Evolutionary conservation across 2,888 invertebrate genomes (phyloP), one percentile per base, ranked within the genome.

Genomic region (Boloria selene): DNA sequence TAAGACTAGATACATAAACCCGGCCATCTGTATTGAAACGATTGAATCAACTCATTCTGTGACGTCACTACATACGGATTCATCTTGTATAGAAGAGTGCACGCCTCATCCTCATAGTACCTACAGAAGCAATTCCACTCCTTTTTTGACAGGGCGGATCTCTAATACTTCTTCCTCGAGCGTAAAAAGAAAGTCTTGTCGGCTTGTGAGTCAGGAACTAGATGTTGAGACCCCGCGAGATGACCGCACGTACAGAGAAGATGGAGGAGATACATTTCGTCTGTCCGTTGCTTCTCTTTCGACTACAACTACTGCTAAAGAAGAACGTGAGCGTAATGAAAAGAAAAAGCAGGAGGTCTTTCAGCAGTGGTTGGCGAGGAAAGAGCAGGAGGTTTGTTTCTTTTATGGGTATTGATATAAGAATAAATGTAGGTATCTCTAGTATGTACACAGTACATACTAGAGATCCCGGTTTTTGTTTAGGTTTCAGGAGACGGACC

Each of bases 11-110:
- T 93, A 93, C 74, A 93, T 94, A 61, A 94, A 94, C 77, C 92
- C 94, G 0, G 94, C 94, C 6, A 94, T 94, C 70, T 94, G 91
- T 70, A 89, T 94, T 2, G 94, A 94, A 77, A 86, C 89, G 0
- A 82, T 92, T 0, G 86, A 90, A 66, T 74, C 86, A 0, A 83
- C 88, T 47, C 90, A 83, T 63, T 91, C 92, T 0, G 88, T 85
- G 69, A 88, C 87, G 61, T 90, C 90, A 62, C 75, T 91, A 59
- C 86, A 83, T 47, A 81, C 86, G 0, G 88, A 86, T 16, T 80
- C 74, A 0, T 80, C 86, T 0, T 81, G 77, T 52, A 71, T 84
- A 1, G 87, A 87, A 45, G 87, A 86, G 18, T 78, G 89, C 42
- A 92, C 92, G 0, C 92, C 92, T 0, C 92, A 92, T 68, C 91